Conservation (phyloP, 2,888 invertebrate genomes). For the Cecidostiba fungosa region DNA sequence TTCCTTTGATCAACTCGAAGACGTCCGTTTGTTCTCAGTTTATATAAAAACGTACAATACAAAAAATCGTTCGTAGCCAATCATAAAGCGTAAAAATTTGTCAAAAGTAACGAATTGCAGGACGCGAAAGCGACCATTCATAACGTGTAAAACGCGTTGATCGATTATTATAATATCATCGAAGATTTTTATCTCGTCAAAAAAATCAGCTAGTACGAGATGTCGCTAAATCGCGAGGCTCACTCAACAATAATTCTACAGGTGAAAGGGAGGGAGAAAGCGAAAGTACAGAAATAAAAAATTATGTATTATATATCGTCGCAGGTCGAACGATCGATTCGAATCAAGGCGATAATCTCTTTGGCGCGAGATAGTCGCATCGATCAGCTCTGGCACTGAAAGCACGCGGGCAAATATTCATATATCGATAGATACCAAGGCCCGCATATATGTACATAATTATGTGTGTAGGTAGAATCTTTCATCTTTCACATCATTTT, state of each 20-base stretch:
- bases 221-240: not conserved
- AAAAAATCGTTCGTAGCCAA: slow-evolving; percentile 54
- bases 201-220: not conserved
- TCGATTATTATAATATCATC: slow-evolving; percentile 29
- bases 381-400: slow-evolving; percentile 59
- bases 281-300: slow-evolving; percentile 50
- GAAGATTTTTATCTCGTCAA: not conserved
- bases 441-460: slow-evolving; percentile 60
- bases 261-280: slow-evolving; percentile 56
- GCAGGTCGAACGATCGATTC: slow-evolving; percentile 61
- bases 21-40: not conserved
- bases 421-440: slow-evolving; percentile 59
- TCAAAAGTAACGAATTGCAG: slow-evolving; percentile 46
- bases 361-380: slow-evolving; percentile 27
- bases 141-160: slow-evolving; percentile 17
- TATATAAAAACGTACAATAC: slow-evolving; percentile 41
- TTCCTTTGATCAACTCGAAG: slow-evolving; percentile 22
- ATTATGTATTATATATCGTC: slow-evolving; percentile 27
- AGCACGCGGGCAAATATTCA: slow-evolving; percentile 38
- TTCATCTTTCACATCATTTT: slow-evolving; percentile 21
- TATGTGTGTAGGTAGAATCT: slow-evolving; percentile 47
- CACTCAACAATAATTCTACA: slow-evolving; percentile 6
- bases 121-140: slow-evolving; percentile 29
- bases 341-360: slow-evolving; percentile 52
- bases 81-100: slow-evolving; percentile 50